phyloP scores from a whole-genome alignment of 2,888 invertebrate genomes.

The Bombylius discolor region DNA sequence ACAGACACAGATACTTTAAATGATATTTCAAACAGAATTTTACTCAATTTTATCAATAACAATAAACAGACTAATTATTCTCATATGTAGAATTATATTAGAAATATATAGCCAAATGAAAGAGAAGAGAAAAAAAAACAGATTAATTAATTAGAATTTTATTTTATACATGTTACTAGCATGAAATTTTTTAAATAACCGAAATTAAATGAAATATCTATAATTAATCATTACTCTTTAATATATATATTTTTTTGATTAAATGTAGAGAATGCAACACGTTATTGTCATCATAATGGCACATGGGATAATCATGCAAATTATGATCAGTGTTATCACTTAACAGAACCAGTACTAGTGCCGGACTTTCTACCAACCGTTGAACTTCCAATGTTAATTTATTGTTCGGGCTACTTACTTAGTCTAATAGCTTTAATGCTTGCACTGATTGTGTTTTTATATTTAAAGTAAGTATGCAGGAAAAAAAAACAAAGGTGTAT shows the following conservation, averaged over 20 bases:
- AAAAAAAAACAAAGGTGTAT: background rate
- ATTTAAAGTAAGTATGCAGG: conserved; percentile 65
- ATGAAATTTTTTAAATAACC: too few species aligned
- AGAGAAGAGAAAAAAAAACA: too few species aligned
- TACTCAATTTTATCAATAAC: too few species aligned
- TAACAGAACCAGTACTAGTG: conserved; percentile 39
- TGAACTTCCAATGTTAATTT: conserved; percentile 57
- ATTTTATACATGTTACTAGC: too few species aligned
- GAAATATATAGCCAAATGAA: too few species aligned
- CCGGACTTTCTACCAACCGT: conserved; percentile 39
- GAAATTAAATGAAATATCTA: too few species aligned
- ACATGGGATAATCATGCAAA: conserved; percentile 69
- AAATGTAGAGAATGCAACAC: conserved; percentile 69
- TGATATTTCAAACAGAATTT: too few species aligned
- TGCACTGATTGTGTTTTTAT: conserved; percentile 74
- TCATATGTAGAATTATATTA: too few species aligned
- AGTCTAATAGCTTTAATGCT: conserved; percentile 70
- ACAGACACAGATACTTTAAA: too few species aligned
- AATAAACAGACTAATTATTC: too few species aligned
- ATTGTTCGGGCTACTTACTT: conserved; percentile 70
- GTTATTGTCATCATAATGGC: conserved; percentile 60
- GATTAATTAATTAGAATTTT: too few species aligned
- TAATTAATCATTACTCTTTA: too few species aligned
- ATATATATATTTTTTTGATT: background rate
- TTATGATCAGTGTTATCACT: conserved; percentile 55